A percentile compares a stretch with the other conserved stretches of the same genome.
These are phyloP conservation scores for Hololepta plana DNA, from an alignment of 2,888 invertebrate species.

Conservation along the genomic window DNA sequence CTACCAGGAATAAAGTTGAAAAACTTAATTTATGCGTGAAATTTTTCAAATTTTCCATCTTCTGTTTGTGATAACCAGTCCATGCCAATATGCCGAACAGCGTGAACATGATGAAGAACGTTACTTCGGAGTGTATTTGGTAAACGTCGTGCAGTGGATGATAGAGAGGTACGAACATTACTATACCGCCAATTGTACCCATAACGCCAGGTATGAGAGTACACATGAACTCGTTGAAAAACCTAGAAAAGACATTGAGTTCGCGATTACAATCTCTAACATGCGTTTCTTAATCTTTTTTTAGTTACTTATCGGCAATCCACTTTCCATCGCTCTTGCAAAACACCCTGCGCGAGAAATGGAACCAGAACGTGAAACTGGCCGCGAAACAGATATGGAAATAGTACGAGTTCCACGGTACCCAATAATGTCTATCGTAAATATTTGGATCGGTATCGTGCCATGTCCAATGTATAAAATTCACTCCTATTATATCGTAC, in stretches of 20 bases:
- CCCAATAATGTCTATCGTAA: slow-evolving; percentile 60
- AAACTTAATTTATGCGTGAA: slow-evolving; percentile 14
- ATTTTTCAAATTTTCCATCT: slow-evolving; percentile 15
- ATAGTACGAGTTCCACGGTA: slow-evolving; percentile 71
- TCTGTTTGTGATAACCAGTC: slow-evolving; percentile 35
- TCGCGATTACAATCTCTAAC: not conserved
- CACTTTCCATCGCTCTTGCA: slow-evolving; percentile 36
- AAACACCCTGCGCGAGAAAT: slow-evolving; percentile 34
- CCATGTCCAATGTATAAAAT: slow-evolving; percentile 72
- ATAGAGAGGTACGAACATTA: slow-evolving; percentile 55
- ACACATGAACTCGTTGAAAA: slow-evolving; percentile 32
- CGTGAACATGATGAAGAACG: slow-evolving; percentile 43
- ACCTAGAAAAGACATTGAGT: slow-evolving; percentile 21
- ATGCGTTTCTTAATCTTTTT: slow-evolving; percentile 1
- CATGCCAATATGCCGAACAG: slow-evolving; percentile 40
- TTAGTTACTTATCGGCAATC: slow-evolving; percentile 35
- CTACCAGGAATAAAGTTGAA: slow-evolving; percentile 24
- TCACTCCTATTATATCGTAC: slow-evolving; percentile 61
- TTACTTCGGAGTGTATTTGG: slow-evolving; percentile 52
- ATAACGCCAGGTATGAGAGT: slow-evolving; percentile 39
- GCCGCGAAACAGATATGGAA: slow-evolving; percentile 62
- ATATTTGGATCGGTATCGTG: slow-evolving; percentile 57
- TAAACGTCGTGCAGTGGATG: slow-evolving; percentile 56
- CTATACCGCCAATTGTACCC: slow-evolving; percentile 54
- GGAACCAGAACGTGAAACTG: slow-evolving; percentile 51